These are phyloP conservation scores for Itoplectis maculator DNA, from an alignment of 2,888 invertebrate genomes.

Conservation along the genomic window DNA sequence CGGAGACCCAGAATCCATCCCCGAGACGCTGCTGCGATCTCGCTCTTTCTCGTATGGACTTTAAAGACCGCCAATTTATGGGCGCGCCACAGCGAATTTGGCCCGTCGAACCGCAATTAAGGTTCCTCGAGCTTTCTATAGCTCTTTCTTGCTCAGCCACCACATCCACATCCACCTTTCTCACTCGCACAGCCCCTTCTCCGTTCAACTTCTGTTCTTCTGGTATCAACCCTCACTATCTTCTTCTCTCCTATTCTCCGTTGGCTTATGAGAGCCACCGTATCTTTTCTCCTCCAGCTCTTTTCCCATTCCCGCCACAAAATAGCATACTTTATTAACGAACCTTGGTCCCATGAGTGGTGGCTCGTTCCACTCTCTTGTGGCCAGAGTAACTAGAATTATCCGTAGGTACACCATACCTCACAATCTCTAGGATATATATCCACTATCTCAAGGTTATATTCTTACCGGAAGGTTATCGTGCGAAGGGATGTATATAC, in stretches of 20 bases:
- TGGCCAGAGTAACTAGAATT: constrained; percentile 40
- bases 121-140: constrained; percentile 40
- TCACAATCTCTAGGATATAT: constrained; percentile 36
- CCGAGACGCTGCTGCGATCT: constrained; percentile 44
- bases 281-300: constrained; percentile 12
- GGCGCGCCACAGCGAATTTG: constrained; percentile 66
- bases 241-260: constrained; percentile 22
- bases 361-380: constrained; percentile 22
- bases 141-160: constrained; percentile 23
- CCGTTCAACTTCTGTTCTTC: constrained; percentile 24
- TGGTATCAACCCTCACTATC: constrained; percentile 10
- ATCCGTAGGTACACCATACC: constrained; percentile 24
- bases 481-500: constrained; percentile 20
- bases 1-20: constrained; percentile 42
- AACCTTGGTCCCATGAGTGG: constrained; percentile 14
- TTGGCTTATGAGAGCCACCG: background rate
- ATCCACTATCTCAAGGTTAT: constrained; percentile 31
- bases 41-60: constrained; percentile 55
- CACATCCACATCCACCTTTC: constrained; percentile 4
- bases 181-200: constrained; percentile 39
- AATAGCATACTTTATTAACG: constrained; percentile 54
- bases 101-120: constrained; percentile 68
- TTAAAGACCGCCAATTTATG: constrained; percentile 69
- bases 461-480: constrained; percentile 25
- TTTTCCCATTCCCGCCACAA: constrained; percentile 28